Evolutionary conservation across 1,140 invertebrate genomes (phyloP).

Genomic region (Lutraria rhynchaena): DNA sequence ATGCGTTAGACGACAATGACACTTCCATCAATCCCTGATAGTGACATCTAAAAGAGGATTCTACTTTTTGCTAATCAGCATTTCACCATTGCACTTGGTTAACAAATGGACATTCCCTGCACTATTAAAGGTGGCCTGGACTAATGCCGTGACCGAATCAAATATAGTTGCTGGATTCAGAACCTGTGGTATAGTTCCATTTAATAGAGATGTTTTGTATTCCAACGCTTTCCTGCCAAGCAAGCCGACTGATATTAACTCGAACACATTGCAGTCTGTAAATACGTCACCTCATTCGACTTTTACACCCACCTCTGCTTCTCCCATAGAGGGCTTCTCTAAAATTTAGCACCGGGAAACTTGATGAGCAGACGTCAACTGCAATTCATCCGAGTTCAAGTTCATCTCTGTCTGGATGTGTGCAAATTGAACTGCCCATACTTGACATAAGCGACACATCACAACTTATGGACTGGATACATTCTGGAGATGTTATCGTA

Average conservation of each 20-base stretch:
- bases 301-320: neutral
- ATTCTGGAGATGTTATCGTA: neutral
- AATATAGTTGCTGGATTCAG: constrained; percentile 43
- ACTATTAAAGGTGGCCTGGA: constrained; percentile 45
- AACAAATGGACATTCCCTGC: constrained; percentile 60
- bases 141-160: neutral
- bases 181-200: constrained; percentile 44
- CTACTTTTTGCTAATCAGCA: too few relatives aligned
- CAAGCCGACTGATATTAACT: constrained; percentile 3
- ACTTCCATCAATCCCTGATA: too few relatives aligned
- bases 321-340: neutral
- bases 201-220: constrained; percentile 20
- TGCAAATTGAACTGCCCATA: neutral
- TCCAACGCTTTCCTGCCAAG: constrained; percentile 3
- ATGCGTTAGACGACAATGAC: too few relatives aligned
- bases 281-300: neutral
- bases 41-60: too few relatives aligned
- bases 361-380: neutral
- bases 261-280: neutral
- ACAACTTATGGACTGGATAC: neutral
- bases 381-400: neutral
- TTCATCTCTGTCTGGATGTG: neutral
- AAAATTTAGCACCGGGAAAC: neutral
- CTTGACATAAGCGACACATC: constrained; percentile 17
- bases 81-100: constrained; percentile 46